Conservation (phyloP, 2,113 vertebrate genomes). For the Coturnix japonica region DNA sequence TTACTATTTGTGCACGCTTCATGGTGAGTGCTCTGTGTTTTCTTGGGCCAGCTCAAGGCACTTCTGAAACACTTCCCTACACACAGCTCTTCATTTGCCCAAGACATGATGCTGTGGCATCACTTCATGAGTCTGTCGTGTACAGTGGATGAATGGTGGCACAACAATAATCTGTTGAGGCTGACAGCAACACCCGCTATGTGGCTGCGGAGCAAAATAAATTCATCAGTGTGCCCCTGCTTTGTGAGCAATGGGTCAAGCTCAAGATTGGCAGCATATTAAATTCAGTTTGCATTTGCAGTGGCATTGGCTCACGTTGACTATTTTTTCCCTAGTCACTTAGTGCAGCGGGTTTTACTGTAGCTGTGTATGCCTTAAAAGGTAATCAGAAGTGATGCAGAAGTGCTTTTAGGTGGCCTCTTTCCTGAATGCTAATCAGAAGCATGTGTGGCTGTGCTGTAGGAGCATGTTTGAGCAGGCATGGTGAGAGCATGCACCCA, state of each 20-base stretch:
- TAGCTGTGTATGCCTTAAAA: not conserved
- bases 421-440: constrained; percentile 9
- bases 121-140: fast-evolving
- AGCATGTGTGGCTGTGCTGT: constrained; percentile 2
- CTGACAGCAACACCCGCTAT: not conserved
- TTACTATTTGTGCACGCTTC: not conserved
- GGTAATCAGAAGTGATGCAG: constrained; percentile 8
- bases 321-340: not conserved
- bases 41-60: not conserved
- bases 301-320: not conserved
- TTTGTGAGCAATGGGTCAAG: not conserved
- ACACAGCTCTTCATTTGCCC: not conserved
- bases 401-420: constrained; percentile 4
- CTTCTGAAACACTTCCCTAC: constrained; percentile 30
- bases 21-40: not conserved
- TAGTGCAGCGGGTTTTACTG: fast-evolving
- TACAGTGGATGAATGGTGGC: not conserved
- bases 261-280: not conserved
- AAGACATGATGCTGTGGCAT: not conserved
- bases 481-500: not conserved
- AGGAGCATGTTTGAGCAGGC: not conserved
- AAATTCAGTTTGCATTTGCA: not conserved
- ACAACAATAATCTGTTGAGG: not conserved
- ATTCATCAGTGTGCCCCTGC: not conserved
- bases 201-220: not conserved